Conservation (phyloP, 2,797 vertebrate species). For the Microctenopoma lineatum region DNA sequence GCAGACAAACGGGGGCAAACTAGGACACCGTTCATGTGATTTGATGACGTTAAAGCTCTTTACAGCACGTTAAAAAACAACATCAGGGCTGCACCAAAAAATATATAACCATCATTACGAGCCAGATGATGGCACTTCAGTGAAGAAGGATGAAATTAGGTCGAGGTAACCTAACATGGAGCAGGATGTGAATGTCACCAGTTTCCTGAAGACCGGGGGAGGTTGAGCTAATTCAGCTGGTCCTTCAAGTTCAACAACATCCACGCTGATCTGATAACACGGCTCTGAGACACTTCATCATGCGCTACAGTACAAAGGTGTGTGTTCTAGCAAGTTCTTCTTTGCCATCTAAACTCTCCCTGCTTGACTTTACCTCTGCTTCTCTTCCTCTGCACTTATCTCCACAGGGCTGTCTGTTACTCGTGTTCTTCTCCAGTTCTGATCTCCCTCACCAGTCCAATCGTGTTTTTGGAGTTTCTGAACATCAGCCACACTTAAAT, state of each 20-base stretch:
- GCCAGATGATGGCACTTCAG: slow-evolving; percentile 4
- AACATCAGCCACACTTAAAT: slow-evolving; percentile 27
- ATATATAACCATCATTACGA: slow-evolving; percentile 3
- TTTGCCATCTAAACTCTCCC: neutral
- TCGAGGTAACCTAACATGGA: slow-evolving; percentile 57
- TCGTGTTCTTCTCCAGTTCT: neutral
- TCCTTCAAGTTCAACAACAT: slow-evolving; percentile 5
- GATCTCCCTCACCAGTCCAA: slow-evolving; percentile 4
- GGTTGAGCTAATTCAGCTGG: slow-evolving; percentile 67
- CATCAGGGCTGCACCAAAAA: neutral
- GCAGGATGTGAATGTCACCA: slow-evolving; percentile 52
- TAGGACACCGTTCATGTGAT: neutral
- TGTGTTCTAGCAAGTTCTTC: neutral
- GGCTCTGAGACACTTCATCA: neutral
- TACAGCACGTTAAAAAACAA: neutral
- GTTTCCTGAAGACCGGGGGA: slow-evolving; percentile 60
- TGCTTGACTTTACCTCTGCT: neutral
- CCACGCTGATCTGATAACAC: slow-evolving; percentile 6
- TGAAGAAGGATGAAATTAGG: slow-evolving; percentile 45
- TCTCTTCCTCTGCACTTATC: neutral
- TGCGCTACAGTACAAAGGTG: neutral
- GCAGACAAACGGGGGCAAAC: neutral
- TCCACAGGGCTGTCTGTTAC: neutral
- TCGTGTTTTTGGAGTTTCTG: slow-evolving; percentile 6
- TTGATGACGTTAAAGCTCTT: neutral